A percentile compares a stretch with the other conserved stretches of the same genome.
phyloP scores from a whole-genome alignment of 2,888 invertebrate genomes.

The Phlogophora meticulosa region DNA sequence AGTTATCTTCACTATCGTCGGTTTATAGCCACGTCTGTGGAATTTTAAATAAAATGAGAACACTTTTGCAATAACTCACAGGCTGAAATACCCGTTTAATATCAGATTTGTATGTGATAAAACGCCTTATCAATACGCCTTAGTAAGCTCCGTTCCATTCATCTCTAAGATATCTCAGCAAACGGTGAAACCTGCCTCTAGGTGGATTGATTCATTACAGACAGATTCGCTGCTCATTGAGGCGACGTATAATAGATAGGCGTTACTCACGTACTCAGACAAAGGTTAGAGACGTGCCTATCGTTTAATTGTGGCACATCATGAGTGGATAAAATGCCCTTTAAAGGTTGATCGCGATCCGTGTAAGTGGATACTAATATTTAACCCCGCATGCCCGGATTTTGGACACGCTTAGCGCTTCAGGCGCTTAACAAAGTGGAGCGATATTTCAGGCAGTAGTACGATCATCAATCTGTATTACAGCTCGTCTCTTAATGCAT shows the following conservation, averaged over 20 bases:
- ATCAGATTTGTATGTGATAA: slow-evolving; percentile 15
- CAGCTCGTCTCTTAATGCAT: slow-evolving; percentile 53
- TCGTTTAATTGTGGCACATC: slow-evolving; percentile 27
- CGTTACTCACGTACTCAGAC: slow-evolving; percentile 21
- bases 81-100: slow-evolving; percentile 30
- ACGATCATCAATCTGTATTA: slow-evolving; percentile 64
- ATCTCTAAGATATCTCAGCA: slow-evolving; percentile 24
- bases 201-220: slow-evolving; percentile 61
- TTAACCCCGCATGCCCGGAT: slow-evolving; percentile 36
- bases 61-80: slow-evolving; percentile 15
- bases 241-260: slow-evolving; percentile 31
- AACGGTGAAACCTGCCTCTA: slow-evolving; percentile 42
- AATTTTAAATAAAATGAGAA: slow-evolving; percentile 25
- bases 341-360: slow-evolving; percentile 35
- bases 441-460: slow-evolving; percentile 55
- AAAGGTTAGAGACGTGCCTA: slow-evolving; percentile 30
- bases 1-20: slow-evolving; percentile 61
- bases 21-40: slow-evolving; percentile 27
- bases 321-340: slow-evolving; percentile 33
- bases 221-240: slow-evolving; percentile 40
- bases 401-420: slow-evolving; percentile 42
- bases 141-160: slow-evolving; percentile 34
- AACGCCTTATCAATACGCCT: slow-evolving; percentile 12
- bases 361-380: slow-evolving; percentile 48
- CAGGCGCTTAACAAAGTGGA: slow-evolving; percentile 40